Evolutionary conservation across 2,797 vertebrate species (phyloP), one percentile per base, ranked within the genome.

Genomic region (Aratinga solstitialis): DNA sequence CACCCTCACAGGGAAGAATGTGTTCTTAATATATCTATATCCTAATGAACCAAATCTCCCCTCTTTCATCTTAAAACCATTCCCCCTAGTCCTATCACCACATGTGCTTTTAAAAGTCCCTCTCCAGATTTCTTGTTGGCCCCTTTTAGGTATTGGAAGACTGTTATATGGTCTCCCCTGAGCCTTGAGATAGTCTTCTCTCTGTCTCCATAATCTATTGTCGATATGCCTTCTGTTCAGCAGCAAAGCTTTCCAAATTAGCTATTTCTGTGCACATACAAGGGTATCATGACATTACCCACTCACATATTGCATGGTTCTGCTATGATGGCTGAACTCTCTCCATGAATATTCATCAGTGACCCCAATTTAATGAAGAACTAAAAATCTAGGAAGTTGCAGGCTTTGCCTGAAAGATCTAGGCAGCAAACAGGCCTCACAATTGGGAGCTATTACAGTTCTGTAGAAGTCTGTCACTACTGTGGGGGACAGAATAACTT

Each of bases 391-490:
- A 68, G 45, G 18, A 53, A 72, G 32, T 16, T 86, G 26, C 19
- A 56, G 26, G 12, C 69, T 42, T 29, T 90, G 50, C 38, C 38
- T 84, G 74, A 61, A 56, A 86, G 53, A 38, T 40, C 14, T 0
- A 42, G 50, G 45, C 67, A 92, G 50, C n/a, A 79, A 94, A 69
- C 14, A 47, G 67, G 10, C 59, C 53, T 73, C 48, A 43, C 12
- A 58, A 65, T 53, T 50, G 27, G 18, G 43, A 84, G 40, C 27
- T 79, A 1, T 32, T 75, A 36, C 3, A 5, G 47, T 45, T 69
- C 67, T 77, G 59, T 48, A 87, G 7, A 79, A 93, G 87, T 93
- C 84, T 93, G 81, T 74, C 87, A 67, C 79, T 77, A 1, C 40
- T 77, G 72, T n/a, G 72, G 85, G 43, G 17, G 78, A 69, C 74